A percentile compares a stretch with the other conserved stretches of the same genome.
Conservation (phyloP, 2,113 vertebrate species). For the Triplophysa tibetana region DNA sequence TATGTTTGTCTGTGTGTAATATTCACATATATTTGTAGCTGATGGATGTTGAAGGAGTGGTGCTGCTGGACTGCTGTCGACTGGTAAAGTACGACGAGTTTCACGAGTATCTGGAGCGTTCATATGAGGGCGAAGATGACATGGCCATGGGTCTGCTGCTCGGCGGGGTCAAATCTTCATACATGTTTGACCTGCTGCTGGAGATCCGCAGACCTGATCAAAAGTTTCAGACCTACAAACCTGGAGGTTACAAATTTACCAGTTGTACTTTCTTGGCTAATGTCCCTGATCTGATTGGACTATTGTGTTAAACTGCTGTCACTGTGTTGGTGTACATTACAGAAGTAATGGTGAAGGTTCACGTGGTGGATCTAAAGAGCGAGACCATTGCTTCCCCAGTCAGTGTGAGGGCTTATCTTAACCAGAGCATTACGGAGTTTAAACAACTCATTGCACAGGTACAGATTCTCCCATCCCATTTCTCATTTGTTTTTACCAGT, state of each 20-base stretch:
- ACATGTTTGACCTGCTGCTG: constrained; percentile 96
- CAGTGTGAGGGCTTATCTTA: constrained; percentile 94
- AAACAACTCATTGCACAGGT: constrained; percentile 98
- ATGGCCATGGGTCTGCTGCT: constrained; percentile 93
- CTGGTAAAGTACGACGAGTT: constrained; percentile 98
- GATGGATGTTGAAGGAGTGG: constrained; percentile 87
- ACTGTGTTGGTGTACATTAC: constrained; percentile 59
- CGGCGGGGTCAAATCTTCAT: constrained; percentile 95
- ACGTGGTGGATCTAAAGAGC: constrained; percentile 87
- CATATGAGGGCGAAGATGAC: constrained; percentile 93
- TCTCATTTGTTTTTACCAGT: neutral
- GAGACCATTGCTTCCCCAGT: constrained; percentile 87
- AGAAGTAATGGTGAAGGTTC: constrained; percentile 99
- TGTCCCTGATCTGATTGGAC: neutral
- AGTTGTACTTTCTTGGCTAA: neutral
- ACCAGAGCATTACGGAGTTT: constrained; percentile 93
- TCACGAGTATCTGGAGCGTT: constrained; percentile 95
- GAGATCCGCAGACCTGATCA: constrained; percentile 92
- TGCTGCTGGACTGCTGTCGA: constrained; percentile 90
- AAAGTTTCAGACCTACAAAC: constrained; percentile 94
- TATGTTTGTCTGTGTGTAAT: constrained; percentile 33
- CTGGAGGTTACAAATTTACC: constrained; percentile 79
- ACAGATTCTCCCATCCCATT: constrained; percentile 29
- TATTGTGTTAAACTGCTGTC: constrained; percentile 8
- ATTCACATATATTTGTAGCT: constrained; percentile 69